Evolutionary conservation across 2,797 vertebrate species (phyloP), one percentile per base, ranked within the genome.

Genomic region (Netta rufina): DNA sequence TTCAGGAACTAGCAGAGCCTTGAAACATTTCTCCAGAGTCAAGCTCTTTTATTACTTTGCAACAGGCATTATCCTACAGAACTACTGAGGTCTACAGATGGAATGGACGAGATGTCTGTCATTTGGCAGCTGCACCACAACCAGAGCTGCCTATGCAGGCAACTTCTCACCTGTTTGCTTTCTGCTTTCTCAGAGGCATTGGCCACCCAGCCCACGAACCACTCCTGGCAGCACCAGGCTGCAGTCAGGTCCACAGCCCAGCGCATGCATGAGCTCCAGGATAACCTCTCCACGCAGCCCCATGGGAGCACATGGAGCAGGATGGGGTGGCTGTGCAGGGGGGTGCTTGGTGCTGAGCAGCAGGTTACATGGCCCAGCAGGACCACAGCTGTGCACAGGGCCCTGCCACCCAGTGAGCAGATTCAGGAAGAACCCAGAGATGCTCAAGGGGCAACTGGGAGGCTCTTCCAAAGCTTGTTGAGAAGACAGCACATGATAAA

Each of bases 1-100:
- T 38, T 30, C 15, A 95, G 86, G 79, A 96, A 70, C 75, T 51
- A 93, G 11, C 13, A 89, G 61, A 83, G 83, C 39, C 54, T 91
- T 88, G 43, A 82, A 78, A 73, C 45, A 13, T 45, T 74, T 85
- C 92, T 75, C 77, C 61, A 66, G 47, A 91, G 58, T 22, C 39
- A 8, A 82, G 32, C 15, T 71, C 61, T 92, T 72, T 53, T 88
- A 66, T 45, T 66, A 65, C 24, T 74, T 53, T 75, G 38, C 45
- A 90, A 54, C 0, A 67, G 32, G 73, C 10, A 83, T 41, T 17
- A 60, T 45, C 45, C 74, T 81, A 53, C 45, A 78, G 51, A 41
- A 72, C 11, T 27, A 7, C 3, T 36, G 25, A 18, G 11, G 36
- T 32, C 47, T 82, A 76, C 20, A 77, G 61, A 91, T 21, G 24